Conservation (phyloP, 37 sponge, comb jelly and placozoan species). For the Corticium candelabrum region DNA sequence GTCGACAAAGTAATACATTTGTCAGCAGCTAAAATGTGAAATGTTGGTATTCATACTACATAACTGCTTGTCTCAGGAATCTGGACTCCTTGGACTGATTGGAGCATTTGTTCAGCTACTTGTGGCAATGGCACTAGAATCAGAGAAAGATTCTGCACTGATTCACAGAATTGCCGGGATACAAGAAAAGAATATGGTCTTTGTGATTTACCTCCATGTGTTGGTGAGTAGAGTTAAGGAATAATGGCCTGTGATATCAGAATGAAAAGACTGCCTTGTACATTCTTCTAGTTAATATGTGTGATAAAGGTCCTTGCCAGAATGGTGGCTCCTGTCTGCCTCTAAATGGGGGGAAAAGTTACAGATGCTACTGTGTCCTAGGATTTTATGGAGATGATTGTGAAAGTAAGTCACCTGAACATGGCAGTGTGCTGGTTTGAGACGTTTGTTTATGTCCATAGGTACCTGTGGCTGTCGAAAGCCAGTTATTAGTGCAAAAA, state of each 20-base stretch:
- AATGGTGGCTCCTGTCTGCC: neutral
- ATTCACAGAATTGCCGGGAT: no score
- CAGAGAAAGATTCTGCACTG: no score
- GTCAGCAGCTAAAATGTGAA: neutral
- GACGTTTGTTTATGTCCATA: neutral
- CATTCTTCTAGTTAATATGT: neutral
- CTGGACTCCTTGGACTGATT: neutral
- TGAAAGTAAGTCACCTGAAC: neutral
- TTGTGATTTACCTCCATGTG: no score
- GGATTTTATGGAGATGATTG: neutral
- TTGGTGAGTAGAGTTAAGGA: no score
- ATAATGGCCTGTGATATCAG: no score
- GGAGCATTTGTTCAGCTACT: neutral
- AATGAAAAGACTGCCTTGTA: no score
- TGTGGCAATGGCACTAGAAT: neutral
- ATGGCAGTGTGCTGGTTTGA: no score
- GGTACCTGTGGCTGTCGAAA: neutral
- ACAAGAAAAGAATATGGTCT: no score
- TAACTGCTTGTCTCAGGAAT: neutral
- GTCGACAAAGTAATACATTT: neutral
- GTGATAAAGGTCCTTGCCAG: neutral
- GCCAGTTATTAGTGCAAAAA: neutral
- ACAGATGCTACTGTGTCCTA: neutral
- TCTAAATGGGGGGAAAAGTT: neutral
- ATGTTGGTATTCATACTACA: no score